Base-by-base conservation (phyloP, 2,797 vertebrate genomes). In the Rallus crepitans region DNA sequence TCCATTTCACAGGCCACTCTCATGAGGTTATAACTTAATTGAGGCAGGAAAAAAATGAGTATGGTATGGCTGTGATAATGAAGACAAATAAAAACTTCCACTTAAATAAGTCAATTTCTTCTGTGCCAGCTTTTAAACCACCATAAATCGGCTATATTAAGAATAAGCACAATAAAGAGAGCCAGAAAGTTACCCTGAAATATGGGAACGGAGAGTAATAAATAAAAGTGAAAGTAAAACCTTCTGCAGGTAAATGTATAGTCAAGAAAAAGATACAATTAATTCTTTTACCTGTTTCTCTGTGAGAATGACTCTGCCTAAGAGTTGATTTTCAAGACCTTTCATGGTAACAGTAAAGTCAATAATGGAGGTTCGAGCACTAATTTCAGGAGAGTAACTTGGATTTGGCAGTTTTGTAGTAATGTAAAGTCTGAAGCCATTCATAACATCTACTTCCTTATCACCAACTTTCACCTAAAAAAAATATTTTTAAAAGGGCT, bases 321-420 rank as follows among this genome's bases (percentile, higher is more conserved):
- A 98, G 40, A 99, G 98, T 84, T 99, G 99, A 95, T 99, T 99
- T 97, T 99, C 99, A 79, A 99, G 98, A 61, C 99, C 99, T 91
- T 98, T 99, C 98, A 99, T 98, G 52, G 99, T 99, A 88, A 99
- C 99, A 1, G 99, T 99, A 96, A 99, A 99, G 97, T 99, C 99
- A n/a, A 99, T 99, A 94, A 99, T 99, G 82, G 99, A 99, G 39
- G 98, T 99, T 40, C 98, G 98, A 72, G 99, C 99, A 33, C 99
- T 99, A 90, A 99, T 99, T 98, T 99, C 99, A 2, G 99, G 99
- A 56, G 99, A 99, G 60, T 99, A 99, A 18, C 98, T 98, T 0
- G 99, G 99, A 96, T 99, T 99, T 65, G 99, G 98, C 69, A 99
- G 98, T 92, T 99, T 99, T 80, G 99, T 99, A 76, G 99, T 99